Percentiles rank a stretch among this genome's conserved stretches.
Evolutionary conservation across 2,797 vertebrate species (phyloP).

Genomic region (Orestias chungarensis): DNA sequence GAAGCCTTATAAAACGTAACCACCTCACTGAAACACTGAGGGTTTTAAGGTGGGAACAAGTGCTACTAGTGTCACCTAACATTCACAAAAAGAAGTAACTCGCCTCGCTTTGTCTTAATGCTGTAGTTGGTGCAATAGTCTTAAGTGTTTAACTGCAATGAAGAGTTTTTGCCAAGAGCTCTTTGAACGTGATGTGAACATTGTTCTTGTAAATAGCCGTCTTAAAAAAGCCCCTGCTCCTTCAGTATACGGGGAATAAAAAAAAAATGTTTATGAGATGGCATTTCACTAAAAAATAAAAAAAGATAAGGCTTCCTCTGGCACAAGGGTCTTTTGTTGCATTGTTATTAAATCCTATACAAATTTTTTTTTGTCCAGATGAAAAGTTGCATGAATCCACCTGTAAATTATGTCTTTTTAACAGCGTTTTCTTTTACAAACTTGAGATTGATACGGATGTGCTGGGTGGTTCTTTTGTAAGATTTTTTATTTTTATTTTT

Average conservation of each 20-base stretch:
- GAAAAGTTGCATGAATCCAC: conserved; percentile 75
- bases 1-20: conserved; percentile 71
- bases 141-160: conserved; percentile 67
- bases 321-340: conserved; percentile 57
- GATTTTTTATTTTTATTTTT: conserved; percentile 86
- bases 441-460: conserved; percentile 68
- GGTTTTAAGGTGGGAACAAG: conserved; percentile 35
- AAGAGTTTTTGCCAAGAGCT: conserved; percentile 71
- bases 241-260: conserved; percentile 21
- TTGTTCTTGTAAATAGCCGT: conserved; percentile 71
- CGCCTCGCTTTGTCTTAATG: conserved; percentile 72
- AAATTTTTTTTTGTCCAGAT: conserved; percentile 47
- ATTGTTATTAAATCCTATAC: conserved; percentile 60
- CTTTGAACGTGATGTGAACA: conserved; percentile 57
- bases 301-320: conserved; percentile 56
- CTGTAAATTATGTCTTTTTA: conserved; percentile 75
- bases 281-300: conserved; percentile 14
- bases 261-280: conserved; percentile 11
- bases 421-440: conserved; percentile 53
- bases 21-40: conserved; percentile 50
- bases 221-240: conserved; percentile 40
- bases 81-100: conserved; percentile 46
- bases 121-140: conserved; percentile 79
- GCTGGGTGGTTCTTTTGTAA: conserved; percentile 74
- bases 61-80: conserved; percentile 34